Evolutionary conservation across 2,888 invertebrate species (phyloP), one percentile per base, ranked within the genome.

Genomic region (Drosophila emarginata): DNA sequence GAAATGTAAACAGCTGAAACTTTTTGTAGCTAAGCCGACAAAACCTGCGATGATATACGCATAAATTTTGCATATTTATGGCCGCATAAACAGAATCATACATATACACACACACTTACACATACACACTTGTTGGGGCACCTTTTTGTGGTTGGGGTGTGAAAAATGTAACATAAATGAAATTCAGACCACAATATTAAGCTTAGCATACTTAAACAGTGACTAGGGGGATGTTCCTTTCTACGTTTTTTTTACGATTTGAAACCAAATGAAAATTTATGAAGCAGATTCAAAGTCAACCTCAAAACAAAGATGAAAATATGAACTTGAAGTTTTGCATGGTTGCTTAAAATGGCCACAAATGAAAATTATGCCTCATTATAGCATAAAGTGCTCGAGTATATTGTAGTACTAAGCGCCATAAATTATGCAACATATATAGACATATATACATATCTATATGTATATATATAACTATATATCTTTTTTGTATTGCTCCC

Each of bases 251-350:
- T 69, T 74, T 76, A 72, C 66, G 76, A 75, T 74, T 86, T 76
- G 45, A 56, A 45, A 64, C 60, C 69, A 79, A 84, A 85, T 85
- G 86, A 80, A 85, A 86, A 85, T 86, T 84, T 86, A 85, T 86
- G 84, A 78, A 77, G 67, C 74, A 71, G 57, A 64, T 23, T 15
- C 14, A 45, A 50, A 51, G 39, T 68, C 60, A 62, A 71, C 70
- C 67, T 68, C 67, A 75, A 67, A 23, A 37, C 52, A 26, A 28
- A 28, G 28, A 56, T 50, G 12, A 79, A 70, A 72, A 71, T 79
- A 76, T 80, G 70, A 77, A 85, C 77, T 83, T 80, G 67, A 74
- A 72, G 64, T 70, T 73, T 80, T 71, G 71, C 76, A 70, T 45
- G 45, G 45, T 14, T 39, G 39, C 39, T 7, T 39, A 39, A 39